phyloP scores from a whole-genome alignment of 1,140 invertebrate genomes.

The Hydropsyche tenuis region DNA sequence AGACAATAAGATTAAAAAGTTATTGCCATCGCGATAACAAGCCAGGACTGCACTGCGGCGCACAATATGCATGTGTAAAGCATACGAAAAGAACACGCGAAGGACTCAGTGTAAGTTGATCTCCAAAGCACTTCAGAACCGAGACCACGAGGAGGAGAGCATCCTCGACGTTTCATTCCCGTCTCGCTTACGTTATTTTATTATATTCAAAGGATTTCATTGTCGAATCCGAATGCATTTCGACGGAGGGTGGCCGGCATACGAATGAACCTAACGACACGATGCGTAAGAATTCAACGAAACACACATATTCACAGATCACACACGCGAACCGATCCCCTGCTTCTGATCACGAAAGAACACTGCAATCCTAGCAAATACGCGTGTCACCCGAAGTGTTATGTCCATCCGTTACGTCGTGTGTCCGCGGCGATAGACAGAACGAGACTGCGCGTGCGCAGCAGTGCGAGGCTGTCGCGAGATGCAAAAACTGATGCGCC shows the following conservation, averaged over 20 bases:
- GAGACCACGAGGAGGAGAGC: not conserved
- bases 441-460: slow-evolving; percentile 2
- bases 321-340: no score
- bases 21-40: no score
- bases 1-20: no score
- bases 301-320: no score
- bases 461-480: not conserved
- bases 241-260: not conserved
- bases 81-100: not conserved
- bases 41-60: no score
- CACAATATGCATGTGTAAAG: not conserved
- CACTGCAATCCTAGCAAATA: no score
- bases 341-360: no score
- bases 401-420: not conserved
- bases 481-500: slow-evolving; percentile 21
- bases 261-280: no score
- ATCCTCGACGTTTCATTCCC: not conserved
- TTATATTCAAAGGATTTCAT: slow-evolving; percentile 10
- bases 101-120: slow-evolving; percentile 1
- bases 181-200: not conserved
- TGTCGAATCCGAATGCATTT: slow-evolving; percentile 1
- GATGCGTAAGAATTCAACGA: no score
- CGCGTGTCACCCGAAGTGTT: not conserved
- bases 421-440: not conserved
- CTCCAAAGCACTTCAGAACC: slow-evolving; percentile 6